phyloP scores from a whole-genome alignment of 2,113 vertebrate species.

The Sakesphorus luctuosus region DNA sequence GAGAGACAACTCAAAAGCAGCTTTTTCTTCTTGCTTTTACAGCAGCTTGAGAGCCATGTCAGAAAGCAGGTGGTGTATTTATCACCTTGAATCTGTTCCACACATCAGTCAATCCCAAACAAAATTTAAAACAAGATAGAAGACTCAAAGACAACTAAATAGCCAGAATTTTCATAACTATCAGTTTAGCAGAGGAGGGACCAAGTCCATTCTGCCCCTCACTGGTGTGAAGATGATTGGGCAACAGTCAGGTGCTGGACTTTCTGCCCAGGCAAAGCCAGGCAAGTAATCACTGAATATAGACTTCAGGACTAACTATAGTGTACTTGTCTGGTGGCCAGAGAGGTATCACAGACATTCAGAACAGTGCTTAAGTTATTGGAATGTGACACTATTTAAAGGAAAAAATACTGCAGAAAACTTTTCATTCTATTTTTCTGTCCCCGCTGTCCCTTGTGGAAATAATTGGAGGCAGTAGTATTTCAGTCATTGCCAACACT shows the following conservation, averaged over 20 bases:
- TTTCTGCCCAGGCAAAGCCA: not conserved
- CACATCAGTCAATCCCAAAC: not conserved
- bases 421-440: not conserved
- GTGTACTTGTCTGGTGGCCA: not conserved
- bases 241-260: not conserved
- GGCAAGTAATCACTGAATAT: not conserved
- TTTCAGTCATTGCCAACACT: not conserved
- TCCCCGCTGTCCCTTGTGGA: not conserved
- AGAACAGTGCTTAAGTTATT: not conserved
- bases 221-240: not conserved
- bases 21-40: not conserved
- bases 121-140: not conserved
- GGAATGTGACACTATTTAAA: not conserved
- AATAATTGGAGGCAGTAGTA: not conserved
- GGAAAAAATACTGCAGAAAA: not conserved
- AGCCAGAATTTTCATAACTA: not conserved
- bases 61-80: not conserved
- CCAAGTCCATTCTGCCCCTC: not conserved
- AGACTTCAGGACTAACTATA: not conserved
- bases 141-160: not conserved
- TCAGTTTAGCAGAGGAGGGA: not conserved
- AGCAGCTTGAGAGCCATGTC: rapidly evolving
- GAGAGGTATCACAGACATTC: not conserved
- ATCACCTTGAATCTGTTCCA: not conserved
- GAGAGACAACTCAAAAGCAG: not conserved